Percentiles rank a stretch among this genome's conserved stretches.
Conservation (phyloP, 1,140 invertebrate species). For the Anastrepha obliqua region DNA sequence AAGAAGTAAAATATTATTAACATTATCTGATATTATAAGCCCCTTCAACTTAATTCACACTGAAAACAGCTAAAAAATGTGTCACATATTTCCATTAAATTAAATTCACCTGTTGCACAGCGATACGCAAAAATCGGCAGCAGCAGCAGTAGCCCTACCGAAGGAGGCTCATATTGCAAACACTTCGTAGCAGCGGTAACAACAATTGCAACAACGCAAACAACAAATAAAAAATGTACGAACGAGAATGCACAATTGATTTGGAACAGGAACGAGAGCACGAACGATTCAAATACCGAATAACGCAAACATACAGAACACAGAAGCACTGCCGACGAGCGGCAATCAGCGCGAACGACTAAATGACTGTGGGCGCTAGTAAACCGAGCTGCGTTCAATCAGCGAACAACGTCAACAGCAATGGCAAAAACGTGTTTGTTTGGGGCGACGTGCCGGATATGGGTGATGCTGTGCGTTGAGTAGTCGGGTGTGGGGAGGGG, state of each 20-base stretch:
- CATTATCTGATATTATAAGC: background rate
- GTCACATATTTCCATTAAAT: background rate
- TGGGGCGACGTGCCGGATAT: background rate
- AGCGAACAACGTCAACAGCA: background rate
- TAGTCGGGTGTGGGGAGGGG: background rate
- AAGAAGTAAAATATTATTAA: background rate
- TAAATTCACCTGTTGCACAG: constrained; percentile 40
- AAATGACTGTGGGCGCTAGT: background rate
- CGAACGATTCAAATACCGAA: background rate
- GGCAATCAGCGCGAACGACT: background rate
- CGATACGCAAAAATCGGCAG: background rate
- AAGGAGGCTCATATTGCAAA: constrained; percentile 24
- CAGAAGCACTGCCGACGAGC: background rate
- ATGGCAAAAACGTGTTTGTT: background rate
- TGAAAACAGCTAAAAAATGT: background rate
- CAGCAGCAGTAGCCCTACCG: background rate
- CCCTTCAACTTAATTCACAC: background rate
- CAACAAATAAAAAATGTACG: background rate
- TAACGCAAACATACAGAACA: background rate
- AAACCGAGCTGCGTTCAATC: constrained; percentile 20
- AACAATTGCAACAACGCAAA: constrained; percentile 28
- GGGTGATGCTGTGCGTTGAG: background rate
- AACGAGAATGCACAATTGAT: background rate
- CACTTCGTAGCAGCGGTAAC: background rate
- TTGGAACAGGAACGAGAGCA: background rate